Base-by-base conservation (phyloP, 2,888 invertebrate species). In the Scaptomyza parva region DNA sequence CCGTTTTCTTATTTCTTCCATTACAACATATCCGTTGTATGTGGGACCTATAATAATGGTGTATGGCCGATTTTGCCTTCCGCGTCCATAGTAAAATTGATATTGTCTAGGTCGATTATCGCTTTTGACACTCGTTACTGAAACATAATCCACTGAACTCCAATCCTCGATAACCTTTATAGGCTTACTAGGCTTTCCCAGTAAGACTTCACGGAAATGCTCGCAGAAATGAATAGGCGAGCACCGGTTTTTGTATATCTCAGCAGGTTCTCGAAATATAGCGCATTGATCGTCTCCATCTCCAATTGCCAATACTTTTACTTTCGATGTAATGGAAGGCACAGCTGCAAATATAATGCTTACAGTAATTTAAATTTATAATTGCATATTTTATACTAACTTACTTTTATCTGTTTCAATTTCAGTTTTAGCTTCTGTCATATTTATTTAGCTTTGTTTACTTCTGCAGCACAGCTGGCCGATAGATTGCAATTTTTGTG, bases 281-380 rank as follows among this genome's bases (percentile, higher is more conserved):
- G 9, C 6, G 17, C 9, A 7, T 14, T 72, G 43, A 0, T 41
- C 39, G 12, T 8, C 8, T 17, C 11, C 11, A 41, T 63, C 70
- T 11, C 57, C 70, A 22, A 69, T 73, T 1, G 50, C 8, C 48
- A 73, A 40, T 1, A 73, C 51, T 33, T 63, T 35, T 0, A 37
- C 18, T 33, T 50, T 58, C 1, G 22, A 28, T 6, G 20, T 35
- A 1, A 35, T 11, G 12, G n/a, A 8, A 8, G n/a, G 20, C 11
- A 39, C 1, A 8, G 17, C 37, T 22, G 18, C 0, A 37, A 17
- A 20, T 4, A n/a, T 5, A 8, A 20, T 18, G 12, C n/a, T 9
- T 24, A 9, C 35, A 14, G 14, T 22, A 3, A n/a, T 30, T 0
- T 24, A 14, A 3, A 8, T 3, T 28, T 28, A 0, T 28, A 24